Evolutionary conservation across 2,113 vertebrate species (phyloP).

Genomic region (Nothobranchius furzeri): DNA sequence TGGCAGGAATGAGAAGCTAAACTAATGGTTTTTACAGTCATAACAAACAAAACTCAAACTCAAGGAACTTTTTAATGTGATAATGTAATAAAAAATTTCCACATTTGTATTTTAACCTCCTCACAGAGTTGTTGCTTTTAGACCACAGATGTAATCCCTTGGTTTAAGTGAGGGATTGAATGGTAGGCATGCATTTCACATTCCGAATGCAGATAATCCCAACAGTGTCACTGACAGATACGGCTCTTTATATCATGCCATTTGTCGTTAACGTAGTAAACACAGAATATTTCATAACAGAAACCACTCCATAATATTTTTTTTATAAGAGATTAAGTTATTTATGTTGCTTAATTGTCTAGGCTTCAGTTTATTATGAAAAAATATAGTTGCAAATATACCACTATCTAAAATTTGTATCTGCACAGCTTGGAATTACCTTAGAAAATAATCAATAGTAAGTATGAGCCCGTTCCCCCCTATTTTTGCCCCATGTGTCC

Average conservation of each 20-base stretch:
- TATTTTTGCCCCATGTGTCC: too few species aligned
- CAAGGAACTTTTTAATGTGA: not conserved
- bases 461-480: too few species aligned
- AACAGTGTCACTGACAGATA: constrained; percentile 26
- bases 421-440: too few species aligned
- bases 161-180: not conserved
- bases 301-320: too few species aligned
- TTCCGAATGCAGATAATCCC: constrained; percentile 29
- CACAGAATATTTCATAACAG: not conserved
- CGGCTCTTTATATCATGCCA: not conserved
- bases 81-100: not conserved
- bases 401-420: too few species aligned
- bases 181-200: constrained; percentile 21
- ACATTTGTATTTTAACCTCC: constrained; percentile 7
- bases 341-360: too few species aligned
- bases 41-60: not conserved
- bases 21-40: not conserved
- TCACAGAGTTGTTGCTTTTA: constrained; percentile 33
- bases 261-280: constrained; percentile 3
- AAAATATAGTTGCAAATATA: too few species aligned
- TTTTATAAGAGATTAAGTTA: too few species aligned
- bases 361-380: too few species aligned
- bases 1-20: not conserved
- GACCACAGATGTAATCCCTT: constrained; percentile 40
- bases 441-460: too few species aligned